Percentiles rank a stretch among this genome's conserved stretches.
These are phyloP conservation scores for Chitala chitala DNA, from an alignment of 2,113 vertebrate genomes.

Conservation along the genomic window DNA sequence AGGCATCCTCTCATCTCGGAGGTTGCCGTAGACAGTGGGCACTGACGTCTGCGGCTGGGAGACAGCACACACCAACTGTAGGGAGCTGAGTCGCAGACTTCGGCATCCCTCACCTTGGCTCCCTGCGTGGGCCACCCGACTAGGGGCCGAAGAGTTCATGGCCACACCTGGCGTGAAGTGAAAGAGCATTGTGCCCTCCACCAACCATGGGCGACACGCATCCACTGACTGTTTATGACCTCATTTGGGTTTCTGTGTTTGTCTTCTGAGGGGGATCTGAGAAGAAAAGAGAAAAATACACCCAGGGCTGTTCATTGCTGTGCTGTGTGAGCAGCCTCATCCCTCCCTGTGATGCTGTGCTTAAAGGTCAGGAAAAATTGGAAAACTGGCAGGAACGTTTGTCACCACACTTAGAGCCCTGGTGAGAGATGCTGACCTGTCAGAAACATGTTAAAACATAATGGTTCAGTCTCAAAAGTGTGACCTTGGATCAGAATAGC, in stretches of 20 bases:
- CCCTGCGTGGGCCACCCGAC: slow-evolving; percentile 57
- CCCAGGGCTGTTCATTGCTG: neutral
- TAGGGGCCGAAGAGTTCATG: slow-evolving; percentile 55
- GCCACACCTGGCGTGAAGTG: slow-evolving; percentile 34
- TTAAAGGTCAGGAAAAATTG: neutral
- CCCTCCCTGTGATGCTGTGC: no score
- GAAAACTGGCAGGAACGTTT: neutral
- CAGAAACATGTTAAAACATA: neutral
- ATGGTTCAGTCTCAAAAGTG: neutral
- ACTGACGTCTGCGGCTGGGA: slow-evolving; percentile 84
- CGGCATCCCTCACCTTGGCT: slow-evolving; percentile 51
- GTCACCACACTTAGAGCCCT: neutral
- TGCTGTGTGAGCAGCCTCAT: neutral
- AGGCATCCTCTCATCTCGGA: slow-evolving; percentile 81
- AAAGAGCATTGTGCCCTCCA: slow-evolving; percentile 52
- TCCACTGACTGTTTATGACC: no score
- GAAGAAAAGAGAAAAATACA: neutral
- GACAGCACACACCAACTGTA: slow-evolving; percentile 70
- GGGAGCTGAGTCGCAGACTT: slow-evolving; percentile 55
- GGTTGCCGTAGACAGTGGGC: slow-evolving; percentile 79
- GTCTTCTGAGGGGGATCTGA: neutral
- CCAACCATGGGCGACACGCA: no score
- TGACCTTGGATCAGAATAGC: neutral
- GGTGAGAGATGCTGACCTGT: neutral
- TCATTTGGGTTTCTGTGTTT: neutral